These are phyloP conservation scores for Lagothrix lagotricha DNA, from an alignment of 2,797 vertebrate genomes.

Conservation along the genomic window DNA sequence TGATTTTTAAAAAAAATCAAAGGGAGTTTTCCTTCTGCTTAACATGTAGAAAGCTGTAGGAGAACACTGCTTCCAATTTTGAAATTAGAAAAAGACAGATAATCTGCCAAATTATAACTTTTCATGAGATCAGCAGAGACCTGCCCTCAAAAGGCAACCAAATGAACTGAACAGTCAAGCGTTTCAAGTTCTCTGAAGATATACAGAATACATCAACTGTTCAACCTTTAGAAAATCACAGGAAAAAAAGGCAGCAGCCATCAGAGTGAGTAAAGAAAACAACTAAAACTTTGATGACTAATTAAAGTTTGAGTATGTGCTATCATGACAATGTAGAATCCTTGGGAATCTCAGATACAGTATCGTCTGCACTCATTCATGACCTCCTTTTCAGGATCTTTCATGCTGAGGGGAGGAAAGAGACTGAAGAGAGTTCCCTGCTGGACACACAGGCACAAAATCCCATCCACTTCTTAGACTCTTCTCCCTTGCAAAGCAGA, in stretches of 20 bases:
- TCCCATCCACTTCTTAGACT: neutral
- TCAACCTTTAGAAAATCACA: neutral
- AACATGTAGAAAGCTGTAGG: neutral
- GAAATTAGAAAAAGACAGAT: neutral
- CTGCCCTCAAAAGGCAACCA: neutral
- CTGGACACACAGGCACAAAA: neutral
- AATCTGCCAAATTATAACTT: neutral
- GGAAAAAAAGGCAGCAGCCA: neutral
- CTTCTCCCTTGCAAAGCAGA: neutral
- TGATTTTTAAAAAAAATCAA: neutral
- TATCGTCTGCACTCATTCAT: neutral
- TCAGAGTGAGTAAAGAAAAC: neutral
- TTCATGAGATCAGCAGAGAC: neutral
- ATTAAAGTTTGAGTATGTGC: neutral
- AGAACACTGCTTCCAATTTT: neutral
- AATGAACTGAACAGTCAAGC: neutral
- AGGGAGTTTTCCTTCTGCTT: neutral
- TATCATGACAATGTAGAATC: neutral
- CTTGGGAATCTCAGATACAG: neutral
- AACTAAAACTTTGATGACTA: neutral
- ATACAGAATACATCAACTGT: neutral
- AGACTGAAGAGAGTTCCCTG: neutral
- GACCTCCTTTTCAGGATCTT: neutral
- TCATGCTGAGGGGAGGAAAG: neutral
- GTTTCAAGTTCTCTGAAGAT: neutral